phyloP scores from a whole-genome alignment of 2,797 vertebrate genomes.

The Alexandromys oeconomus region DNA sequence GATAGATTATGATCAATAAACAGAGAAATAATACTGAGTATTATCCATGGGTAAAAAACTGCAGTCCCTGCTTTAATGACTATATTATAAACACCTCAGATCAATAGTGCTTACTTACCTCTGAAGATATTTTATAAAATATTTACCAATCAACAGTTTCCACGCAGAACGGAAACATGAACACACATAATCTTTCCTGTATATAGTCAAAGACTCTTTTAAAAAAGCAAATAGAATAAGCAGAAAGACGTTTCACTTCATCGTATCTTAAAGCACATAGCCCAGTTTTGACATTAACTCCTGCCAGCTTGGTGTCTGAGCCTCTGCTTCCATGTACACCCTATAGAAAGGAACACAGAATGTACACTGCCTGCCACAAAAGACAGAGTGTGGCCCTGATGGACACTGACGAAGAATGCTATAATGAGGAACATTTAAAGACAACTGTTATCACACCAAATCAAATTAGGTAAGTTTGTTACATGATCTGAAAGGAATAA shows the following conservation, averaged over 20 bases:
- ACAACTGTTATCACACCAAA: constrained; percentile 48
- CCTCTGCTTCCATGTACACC: not conserved
- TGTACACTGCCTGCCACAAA: not conserved
- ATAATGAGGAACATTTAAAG: constrained; percentile 43
- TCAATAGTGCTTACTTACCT: constrained; percentile 65
- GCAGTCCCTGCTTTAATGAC: constrained; percentile 62
- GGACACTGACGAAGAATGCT: constrained; percentile 21
- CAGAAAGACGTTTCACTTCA: constrained; percentile 52
- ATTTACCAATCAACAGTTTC: not conserved
- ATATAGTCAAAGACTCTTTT: constrained; percentile 27
- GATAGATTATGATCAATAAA: constrained; percentile 55
- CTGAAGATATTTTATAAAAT: constrained; percentile 64
- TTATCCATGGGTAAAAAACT: constrained; percentile 52
- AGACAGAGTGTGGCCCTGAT: constrained; percentile 4
- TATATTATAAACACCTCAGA: constrained; percentile 33
- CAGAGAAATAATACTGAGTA: constrained; percentile 65
- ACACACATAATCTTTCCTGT: not conserved
- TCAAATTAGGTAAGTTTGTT: constrained; percentile 67
- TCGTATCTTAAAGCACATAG: constrained; percentile 21
- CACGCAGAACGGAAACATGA: constrained; percentile 57
- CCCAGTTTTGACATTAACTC: constrained; percentile 40
- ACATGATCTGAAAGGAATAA: constrained; percentile 42
- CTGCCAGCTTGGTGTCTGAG: not conserved
- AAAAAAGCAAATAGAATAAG: constrained; percentile 59
- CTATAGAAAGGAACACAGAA: not conserved